Percentiles rank a stretch among this genome's conserved stretches.
phyloP scores from a whole-genome alignment of 1,140 invertebrate species.

The Diabrotica virgifera region DNA sequence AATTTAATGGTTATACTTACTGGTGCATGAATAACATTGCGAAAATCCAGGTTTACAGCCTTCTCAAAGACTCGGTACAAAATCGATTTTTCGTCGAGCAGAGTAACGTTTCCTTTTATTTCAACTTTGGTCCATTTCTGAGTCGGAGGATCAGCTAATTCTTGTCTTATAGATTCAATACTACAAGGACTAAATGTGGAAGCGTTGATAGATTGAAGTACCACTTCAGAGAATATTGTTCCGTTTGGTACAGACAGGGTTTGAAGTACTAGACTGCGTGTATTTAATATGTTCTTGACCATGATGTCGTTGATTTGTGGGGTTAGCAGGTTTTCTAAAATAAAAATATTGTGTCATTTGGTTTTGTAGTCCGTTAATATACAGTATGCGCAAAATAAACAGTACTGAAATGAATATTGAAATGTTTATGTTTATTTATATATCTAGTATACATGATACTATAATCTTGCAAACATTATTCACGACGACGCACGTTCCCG shows the following conservation, averaged over 20 bases:
- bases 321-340: slow-evolving; percentile 38
- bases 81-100: slow-evolving; percentile 27
- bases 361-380: no score
- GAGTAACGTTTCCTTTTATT: slow-evolving; percentile 30
- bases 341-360: no score
- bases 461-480: no score
- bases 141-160: slow-evolving; percentile 30
- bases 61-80: slow-evolving; percentile 34
- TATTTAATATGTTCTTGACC: slow-evolving; percentile 33
- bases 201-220: slow-evolving; percentile 29
- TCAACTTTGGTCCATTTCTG: slow-evolving; percentile 26
- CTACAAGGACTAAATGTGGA: slow-evolving; percentile 30
- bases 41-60: slow-evolving; percentile 25
- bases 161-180: slow-evolving; percentile 24
- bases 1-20: slow-evolving; percentile 16
- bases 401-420: no score
- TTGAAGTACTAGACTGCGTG: slow-evolving; percentile 28
- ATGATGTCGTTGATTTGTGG: slow-evolving; percentile 37
- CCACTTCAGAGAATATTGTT: slow-evolving; percentile 23
- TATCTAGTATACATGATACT: no score
- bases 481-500: no score
- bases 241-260: slow-evolving; percentile 22
- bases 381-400: no score
- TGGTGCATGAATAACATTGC: slow-evolving; percentile 28
- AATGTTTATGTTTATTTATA: no score